Percentiles rank a stretch among this genome's conserved stretches.
Evolutionary conservation across 2,888 invertebrate genomes (phyloP).

Genomic region (Acleris cristana): DNA sequence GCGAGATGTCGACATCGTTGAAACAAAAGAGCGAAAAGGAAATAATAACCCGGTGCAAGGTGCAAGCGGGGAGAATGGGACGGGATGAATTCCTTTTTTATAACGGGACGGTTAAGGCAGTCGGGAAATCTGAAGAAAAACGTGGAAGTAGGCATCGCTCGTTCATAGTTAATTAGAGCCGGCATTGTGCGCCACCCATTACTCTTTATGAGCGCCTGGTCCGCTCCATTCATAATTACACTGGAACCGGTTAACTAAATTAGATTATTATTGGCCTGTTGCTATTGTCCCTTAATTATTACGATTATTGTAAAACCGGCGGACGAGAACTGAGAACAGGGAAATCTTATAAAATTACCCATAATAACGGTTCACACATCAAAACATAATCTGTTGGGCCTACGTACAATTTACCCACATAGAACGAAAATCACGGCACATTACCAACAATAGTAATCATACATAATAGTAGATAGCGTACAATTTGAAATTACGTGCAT

Average conservation of each 20-base stretch:
- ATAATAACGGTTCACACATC: constrained; percentile 29
- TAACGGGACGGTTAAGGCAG: constrained; percentile 69
- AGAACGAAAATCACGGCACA: constrained; percentile 29
- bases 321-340: background rate
- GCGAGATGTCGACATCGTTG: constrained; percentile 76
- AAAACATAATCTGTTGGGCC: constrained; percentile 19
- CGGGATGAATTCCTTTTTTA: constrained; percentile 60
- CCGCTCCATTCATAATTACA: constrained; percentile 35
- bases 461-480: constrained; percentile 32
- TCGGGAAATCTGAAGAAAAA: constrained; percentile 77
- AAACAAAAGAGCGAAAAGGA: constrained; percentile 81
- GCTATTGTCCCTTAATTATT: constrained; percentile 27
- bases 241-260: constrained; percentile 27
- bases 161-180: constrained; percentile 51
- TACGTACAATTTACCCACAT: constrained; percentile 30
- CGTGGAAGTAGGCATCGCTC: constrained; percentile 52
- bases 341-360: constrained; percentile 23
- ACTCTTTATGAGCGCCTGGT: constrained; percentile 35
- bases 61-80: constrained; percentile 70
- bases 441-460: constrained; percentile 35
- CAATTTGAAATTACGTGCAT: constrained; percentile 36
- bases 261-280: constrained; percentile 36
- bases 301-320: constrained; percentile 8
- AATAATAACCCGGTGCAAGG: constrained; percentile 75
- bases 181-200: constrained; percentile 35